Evolutionary conservation across 2,888 invertebrate genomes (phyloP), one percentile per base, ranked within the genome.

Genomic region (Clivina fossor): DNA sequence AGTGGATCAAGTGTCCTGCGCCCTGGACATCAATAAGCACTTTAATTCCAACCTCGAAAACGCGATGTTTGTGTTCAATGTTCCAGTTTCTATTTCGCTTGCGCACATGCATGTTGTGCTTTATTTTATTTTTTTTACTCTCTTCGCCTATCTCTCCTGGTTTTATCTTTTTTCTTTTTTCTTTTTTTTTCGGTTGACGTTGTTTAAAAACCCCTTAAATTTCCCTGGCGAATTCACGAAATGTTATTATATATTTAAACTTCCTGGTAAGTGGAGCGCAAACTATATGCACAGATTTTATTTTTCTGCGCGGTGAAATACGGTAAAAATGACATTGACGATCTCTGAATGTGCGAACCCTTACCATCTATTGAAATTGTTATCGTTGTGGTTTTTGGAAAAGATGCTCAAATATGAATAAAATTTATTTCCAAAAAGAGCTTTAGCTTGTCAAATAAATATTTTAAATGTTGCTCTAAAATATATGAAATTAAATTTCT

Each of bases 1-100:
- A 53, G 53, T 53, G 44, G 53, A 53, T 53, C 53, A 53, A 53
- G 44, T 53, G 53, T 53, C 53, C 53, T 53, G 44, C 19, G 53
- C 41, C 53, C 53, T 33, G 43, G 43, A 53, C 53, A 53, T 53
- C 53, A 53, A 53, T 53, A 53, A 53, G 44, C 53, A 53, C 53
- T 53, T 53, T 53, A 44, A 53, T 53, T 53, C 44, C 44, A 28
- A 16, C 37, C 44, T 24, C 37, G 33, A 41, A 37, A 44, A 32
- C 26, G 19, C 35, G 43, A 20, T 44, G 37, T 53, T 44, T 53
- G 37, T 53, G 28, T 51, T 43, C 33, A 15, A 24, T 53, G 38
- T 26, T 11, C 43, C 15, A 15, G 13, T 13, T 22, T n/a, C 41
- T n/a, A n/a, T 41, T 19, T 20, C 20, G 11, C 9, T 24, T 20